These are phyloP conservation scores for Forficula auricularia DNA, from an alignment of 1,140 invertebrate genomes.

Conservation along the genomic window DNA sequence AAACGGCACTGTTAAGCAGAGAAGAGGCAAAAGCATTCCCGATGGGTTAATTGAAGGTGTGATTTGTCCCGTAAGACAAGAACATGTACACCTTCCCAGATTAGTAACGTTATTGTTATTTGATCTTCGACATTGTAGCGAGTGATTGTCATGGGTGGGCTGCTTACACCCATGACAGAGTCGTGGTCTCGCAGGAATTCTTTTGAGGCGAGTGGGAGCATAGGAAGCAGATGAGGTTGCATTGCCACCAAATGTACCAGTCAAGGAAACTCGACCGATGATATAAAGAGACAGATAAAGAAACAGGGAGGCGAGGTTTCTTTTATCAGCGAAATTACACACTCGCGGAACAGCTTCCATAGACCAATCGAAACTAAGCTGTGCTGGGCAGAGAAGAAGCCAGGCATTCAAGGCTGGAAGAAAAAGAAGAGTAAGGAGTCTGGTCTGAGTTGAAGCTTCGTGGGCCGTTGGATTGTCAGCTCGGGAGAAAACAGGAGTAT, in stretches of 20 bases:
- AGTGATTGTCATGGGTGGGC: slow-evolving; percentile 14
- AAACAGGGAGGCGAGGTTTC: slow-evolving; percentile 50
- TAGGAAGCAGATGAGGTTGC: no score
- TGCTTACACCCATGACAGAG: neutral
- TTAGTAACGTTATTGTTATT: neutral
- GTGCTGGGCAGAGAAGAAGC: slow-evolving; percentile 61
- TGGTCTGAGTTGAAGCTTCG: slow-evolving; percentile 45
- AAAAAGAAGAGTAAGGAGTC: slow-evolving; percentile 70
- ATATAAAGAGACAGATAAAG: slow-evolving; percentile 41
- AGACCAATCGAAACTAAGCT: slow-evolving; percentile 86
- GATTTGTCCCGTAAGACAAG: neutral
- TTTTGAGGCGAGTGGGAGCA: no score
- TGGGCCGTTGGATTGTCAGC: slow-evolving; percentile 81
- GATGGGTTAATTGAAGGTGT: slow-evolving; percentile 23
- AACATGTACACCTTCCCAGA: slow-evolving; percentile 3
- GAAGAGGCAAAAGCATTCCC: slow-evolving; percentile 39
- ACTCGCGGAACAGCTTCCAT: slow-evolving; percentile 82
- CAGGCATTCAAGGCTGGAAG: slow-evolving; percentile 72
- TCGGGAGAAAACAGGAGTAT: slow-evolving; percentile 59
- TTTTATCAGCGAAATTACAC: slow-evolving; percentile 45
- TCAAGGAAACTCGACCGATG: no score
- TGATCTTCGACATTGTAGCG: neutral
- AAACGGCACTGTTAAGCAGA: slow-evolving; percentile 74
- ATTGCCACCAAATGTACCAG: no score
- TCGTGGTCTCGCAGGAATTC: slow-evolving; percentile 14